A percentile compares a stretch with the other conserved stretches of the same genome.
Evolutionary conservation across 2,797 vertebrate genomes (phyloP).

Genomic region (Hippoglossus hippoglossus): DNA sequence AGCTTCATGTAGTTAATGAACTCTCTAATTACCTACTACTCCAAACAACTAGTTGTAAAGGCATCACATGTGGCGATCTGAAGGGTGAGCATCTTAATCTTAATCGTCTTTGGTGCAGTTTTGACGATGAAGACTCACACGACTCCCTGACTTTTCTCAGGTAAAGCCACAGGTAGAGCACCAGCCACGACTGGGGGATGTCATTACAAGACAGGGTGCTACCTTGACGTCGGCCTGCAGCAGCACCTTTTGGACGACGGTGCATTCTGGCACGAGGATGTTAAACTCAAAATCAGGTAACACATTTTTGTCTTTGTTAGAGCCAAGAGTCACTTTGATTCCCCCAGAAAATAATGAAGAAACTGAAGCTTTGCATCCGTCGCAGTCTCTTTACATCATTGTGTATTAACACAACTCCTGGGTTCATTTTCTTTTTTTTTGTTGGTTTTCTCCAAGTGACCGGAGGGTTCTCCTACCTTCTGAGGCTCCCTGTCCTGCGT

Average conservation of each 20-base stretch:
- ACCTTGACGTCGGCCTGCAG: constrained; percentile 10
- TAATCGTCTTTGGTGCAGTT: neutral
- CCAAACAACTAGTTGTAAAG: neutral
- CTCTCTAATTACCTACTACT: neutral
- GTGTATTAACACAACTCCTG: constrained; percentile 74
- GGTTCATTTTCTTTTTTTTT: constrained; percentile 41
- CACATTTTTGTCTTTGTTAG: constrained; percentile 14
- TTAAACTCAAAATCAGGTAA: constrained; percentile 1
- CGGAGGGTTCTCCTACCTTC: constrained; percentile 92
- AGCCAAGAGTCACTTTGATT: constrained; percentile 46
- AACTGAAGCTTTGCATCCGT: constrained; percentile 52
- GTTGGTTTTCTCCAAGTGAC: constrained; percentile 64
- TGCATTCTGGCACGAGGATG: constrained; percentile 10
- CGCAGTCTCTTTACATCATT: constrained; percentile 71
- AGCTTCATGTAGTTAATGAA: neutral
- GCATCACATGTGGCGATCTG: constrained; percentile 4
- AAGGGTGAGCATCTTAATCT: constrained; percentile 1
- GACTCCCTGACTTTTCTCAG: constrained; percentile 45
- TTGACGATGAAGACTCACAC: constrained; percentile 25
- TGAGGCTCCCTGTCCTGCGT: constrained; percentile 98
- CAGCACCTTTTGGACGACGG: constrained; percentile 1
- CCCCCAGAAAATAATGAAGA: constrained; percentile 68
- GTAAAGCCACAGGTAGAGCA: constrained; percentile 16
- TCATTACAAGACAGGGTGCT: neutral
- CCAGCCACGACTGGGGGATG: neutral